These are phyloP conservation scores for Sylvia borin DNA, from an alignment of 2,797 vertebrate species.

Conservation along the genomic window DNA sequence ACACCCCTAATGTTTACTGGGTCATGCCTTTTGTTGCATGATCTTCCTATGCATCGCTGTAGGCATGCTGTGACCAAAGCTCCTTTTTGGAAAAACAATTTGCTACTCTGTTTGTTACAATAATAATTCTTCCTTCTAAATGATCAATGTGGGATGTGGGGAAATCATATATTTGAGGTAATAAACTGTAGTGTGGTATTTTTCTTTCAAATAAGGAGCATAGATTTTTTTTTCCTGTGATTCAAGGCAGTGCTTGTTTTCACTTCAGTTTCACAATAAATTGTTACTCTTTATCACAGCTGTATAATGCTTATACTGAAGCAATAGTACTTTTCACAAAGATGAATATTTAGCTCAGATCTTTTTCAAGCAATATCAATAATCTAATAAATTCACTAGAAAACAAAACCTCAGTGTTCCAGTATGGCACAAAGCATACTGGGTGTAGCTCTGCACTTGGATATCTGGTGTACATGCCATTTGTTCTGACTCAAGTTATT, in stretches of 20 bases:
- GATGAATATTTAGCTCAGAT: constrained; percentile 7
- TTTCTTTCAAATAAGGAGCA: not conserved
- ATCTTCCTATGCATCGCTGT: not conserved
- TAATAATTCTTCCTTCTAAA: constrained; percentile 8
- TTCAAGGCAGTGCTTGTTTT: constrained; percentile 4
- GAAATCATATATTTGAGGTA: not conserved
- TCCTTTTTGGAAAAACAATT: constrained; percentile 13
- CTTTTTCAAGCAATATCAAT: not conserved
- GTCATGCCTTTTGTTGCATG: not conserved
- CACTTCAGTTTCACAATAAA: constrained; percentile 30
- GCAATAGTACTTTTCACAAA: not conserved
- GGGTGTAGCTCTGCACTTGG: not conserved
- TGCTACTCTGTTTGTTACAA: not conserved
- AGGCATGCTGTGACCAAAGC: not conserved
- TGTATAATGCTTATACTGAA: constrained; percentile 19
- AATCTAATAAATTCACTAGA: not conserved
- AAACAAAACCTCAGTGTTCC: not conserved
- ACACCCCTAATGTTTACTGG: not conserved
- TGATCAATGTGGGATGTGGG: not conserved
- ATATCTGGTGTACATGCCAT: not conserved
- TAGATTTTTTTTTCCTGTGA: not conserved
- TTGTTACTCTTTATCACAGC: constrained; percentile 22
- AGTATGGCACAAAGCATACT: not conserved
- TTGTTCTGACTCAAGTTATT: constrained; percentile 8
- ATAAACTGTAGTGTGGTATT: not conserved